A percentile compares a stretch with the other conserved stretches of the same genome.
Conservation (phyloP, 2,113 vertebrate genomes). For the Lipotes vexillifer region DNA sequence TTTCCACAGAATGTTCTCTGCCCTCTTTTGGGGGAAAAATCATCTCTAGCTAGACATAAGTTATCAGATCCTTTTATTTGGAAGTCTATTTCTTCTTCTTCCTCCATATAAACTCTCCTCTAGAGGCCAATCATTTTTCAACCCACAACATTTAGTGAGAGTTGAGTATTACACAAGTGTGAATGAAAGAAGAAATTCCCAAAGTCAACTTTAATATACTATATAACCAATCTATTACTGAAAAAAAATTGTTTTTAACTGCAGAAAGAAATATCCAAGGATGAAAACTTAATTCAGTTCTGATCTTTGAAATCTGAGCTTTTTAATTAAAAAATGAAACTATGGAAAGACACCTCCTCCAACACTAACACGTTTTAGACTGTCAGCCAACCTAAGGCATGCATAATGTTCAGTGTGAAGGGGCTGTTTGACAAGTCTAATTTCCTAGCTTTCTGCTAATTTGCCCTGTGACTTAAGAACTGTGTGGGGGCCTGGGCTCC, state of each 20-base stretch:
- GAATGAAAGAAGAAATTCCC: conserved; percentile 1
- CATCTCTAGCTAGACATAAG: neutral
- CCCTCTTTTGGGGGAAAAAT: neutral
- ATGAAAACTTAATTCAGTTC: neutral
- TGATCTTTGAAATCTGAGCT: conserved; percentile 41
- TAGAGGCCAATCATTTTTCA: neutral
- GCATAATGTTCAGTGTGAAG: neutral
- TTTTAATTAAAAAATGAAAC: conserved; percentile 42
- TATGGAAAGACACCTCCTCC: neutral
- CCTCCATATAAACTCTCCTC: neutral
- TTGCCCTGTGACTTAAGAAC: neutral
- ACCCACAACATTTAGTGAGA: neutral
- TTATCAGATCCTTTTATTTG: neutral
- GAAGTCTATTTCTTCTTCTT: neutral
- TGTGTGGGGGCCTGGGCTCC: neutral
- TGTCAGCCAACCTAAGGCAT: neutral
- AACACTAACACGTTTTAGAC: neutral
- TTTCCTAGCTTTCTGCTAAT: neutral
- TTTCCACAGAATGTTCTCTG: neutral
- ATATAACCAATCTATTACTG: neutral
- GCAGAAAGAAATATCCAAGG: conserved; percentile 43
- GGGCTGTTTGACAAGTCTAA: neutral
- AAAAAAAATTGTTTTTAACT: conserved; percentile 23
- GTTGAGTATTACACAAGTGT: neutral
- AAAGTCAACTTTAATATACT: conserved; percentile 20